These are phyloP conservation scores for Brenthis ino DNA, from an alignment of 2,888 invertebrate genomes.

Conservation along the genomic window DNA sequence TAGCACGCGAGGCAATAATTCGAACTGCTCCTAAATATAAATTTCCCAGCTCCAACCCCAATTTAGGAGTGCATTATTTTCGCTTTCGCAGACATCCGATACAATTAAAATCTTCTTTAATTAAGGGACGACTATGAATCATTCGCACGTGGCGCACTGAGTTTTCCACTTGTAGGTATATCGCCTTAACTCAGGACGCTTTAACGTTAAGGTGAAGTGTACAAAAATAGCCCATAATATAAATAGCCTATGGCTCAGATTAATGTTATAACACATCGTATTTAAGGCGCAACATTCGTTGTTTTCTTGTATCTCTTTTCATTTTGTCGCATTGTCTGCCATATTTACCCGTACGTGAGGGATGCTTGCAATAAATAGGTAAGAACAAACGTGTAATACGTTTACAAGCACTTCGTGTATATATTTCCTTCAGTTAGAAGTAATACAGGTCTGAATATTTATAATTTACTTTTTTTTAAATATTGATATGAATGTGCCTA, in stretches of 20 bases:
- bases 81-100: conserved; percentile 82
- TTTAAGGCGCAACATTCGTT: conserved; percentile 62
- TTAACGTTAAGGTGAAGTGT: conserved; percentile 44
- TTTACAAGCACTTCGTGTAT: conserved; percentile 72
- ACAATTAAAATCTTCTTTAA: conserved; percentile 84
- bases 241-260: conserved; percentile 50
- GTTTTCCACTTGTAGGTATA: conserved; percentile 75
- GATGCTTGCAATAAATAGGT: conserved; percentile 81
- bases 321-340: conserved; percentile 79
- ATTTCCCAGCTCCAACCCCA: conserved; percentile 76
- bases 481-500: conserved; percentile 45
- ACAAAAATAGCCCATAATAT: conserved; percentile 59
- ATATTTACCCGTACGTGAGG: conserved; percentile 81
- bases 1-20: conserved; percentile 75
- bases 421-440: conserved; percentile 76
- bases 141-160: conserved; percentile 83
- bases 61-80: conserved; percentile 83
- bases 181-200: conserved; percentile 58
- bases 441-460: too few species aligned
- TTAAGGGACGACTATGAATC: conserved; percentile 82
- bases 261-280: conserved; percentile 46
- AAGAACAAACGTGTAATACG: conserved; percentile 80
- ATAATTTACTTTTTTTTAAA: too few species aligned
- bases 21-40: conserved; percentile 68
- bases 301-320: conserved; percentile 77